phyloP scores from a whole-genome alignment of 2,113 vertebrate genomes.

The Melospiza melodia region DNA sequence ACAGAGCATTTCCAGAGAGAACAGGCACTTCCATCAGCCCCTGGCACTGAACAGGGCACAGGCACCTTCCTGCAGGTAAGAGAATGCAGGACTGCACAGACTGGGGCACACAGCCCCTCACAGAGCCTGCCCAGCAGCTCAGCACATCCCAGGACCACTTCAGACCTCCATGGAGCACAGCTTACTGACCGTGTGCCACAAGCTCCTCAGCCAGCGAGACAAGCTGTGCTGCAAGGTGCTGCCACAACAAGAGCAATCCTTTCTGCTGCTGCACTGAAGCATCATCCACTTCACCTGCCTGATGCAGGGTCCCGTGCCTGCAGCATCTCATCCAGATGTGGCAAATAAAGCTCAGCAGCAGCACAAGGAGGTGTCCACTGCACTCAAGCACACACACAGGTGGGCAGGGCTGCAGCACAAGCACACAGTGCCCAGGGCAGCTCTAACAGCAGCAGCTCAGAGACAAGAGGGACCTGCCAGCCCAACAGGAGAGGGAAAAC shows the following conservation, averaged over 20 bases:
- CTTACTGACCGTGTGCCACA: not conserved
- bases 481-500: not conserved
- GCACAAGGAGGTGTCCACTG: not conserved
- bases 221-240: not conserved
- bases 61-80: not conserved
- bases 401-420: not conserved
- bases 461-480: not conserved
- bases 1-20: not conserved
- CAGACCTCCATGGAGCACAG: not conserved
- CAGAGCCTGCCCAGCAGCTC: not conserved
- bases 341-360: not conserved
- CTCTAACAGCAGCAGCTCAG: not conserved
- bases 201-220: not conserved
- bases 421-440: accelerated
- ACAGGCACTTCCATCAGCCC: not conserved
- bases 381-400: not conserved
- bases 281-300: not conserved
- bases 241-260: not conserved
- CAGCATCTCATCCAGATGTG: not conserved
- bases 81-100: not conserved
- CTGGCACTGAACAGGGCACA: not conserved
- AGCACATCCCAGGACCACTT: not conserved
- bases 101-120: not conserved
- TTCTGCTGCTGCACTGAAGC: not conserved
- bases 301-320: not conserved